phyloP scores from a whole-genome alignment of 2,797 vertebrate species.

The Mastacembelus armatus region DNA sequence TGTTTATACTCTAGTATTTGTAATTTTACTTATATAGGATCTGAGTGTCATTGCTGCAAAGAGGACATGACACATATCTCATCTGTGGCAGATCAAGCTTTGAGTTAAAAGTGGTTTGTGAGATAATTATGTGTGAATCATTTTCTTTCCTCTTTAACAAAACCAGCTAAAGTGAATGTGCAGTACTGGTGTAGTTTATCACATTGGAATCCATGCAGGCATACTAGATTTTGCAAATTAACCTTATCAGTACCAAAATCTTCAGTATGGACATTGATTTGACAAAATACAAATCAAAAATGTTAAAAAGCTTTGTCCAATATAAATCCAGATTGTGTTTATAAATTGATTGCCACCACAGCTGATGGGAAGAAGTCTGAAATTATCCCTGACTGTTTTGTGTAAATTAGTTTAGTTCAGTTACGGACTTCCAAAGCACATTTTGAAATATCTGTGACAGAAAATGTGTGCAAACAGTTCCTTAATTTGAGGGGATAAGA shows the following conservation, averaged over 20 bases:
- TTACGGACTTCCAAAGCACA: not conserved
- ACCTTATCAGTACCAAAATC: too few relatives aligned
- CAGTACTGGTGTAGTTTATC: too few relatives aligned
- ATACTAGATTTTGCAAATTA: not conserved
- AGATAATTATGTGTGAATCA: not conserved
- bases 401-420: not conserved
- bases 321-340: not conserved
- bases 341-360: not conserved
- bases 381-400: not conserved
- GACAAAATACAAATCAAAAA: not conserved
- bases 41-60: not conserved
- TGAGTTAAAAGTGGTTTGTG: not conserved
- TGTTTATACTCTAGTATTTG: too few relatives aligned
- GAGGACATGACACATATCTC: not conserved
- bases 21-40: too few relatives aligned
- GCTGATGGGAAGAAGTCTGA: not conserved
- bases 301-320: not conserved
- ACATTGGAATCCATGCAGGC: not conserved
- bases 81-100: not conserved
- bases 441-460: conserved; percentile 8
- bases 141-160: conserved; percentile 70
- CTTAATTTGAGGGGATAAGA: not conserved
- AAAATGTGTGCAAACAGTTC: not conserved
- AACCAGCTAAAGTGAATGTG: conserved; percentile 13
- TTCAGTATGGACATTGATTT: too few relatives aligned